Evolutionary conservation across 2,797 vertebrate genomes (phyloP), one percentile per base, ranked within the genome.

Genomic region (Cephalopachus bancanus): DNA sequence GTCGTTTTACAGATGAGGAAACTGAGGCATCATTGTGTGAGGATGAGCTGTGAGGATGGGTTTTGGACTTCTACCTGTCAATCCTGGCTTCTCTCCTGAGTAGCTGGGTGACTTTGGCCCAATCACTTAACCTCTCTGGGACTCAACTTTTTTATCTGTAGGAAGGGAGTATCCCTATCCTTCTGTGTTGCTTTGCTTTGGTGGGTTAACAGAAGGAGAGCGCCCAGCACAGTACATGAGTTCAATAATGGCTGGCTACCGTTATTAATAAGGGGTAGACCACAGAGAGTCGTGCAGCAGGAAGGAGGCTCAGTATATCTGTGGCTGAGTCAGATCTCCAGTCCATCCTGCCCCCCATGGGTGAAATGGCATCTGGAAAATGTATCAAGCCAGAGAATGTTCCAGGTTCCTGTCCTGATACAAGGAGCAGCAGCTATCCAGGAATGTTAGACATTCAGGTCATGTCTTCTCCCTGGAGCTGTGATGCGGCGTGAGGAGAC

Each of bases 101-200:
- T 51, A 60, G 75, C 80, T 91, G 74, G 30, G 83, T 91, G 65
- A 59, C 65, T 79, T 86, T 60, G 55, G 33, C 12, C 85, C 72
- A 55, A 44, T 33, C 89, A 60, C 57, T 87, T 72, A 78, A 83
- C 26, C 62, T 93, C 65, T 87, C 96, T 89, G 90, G 59, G 59
- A 26, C 24, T 76, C 76, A 37, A 33, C 65, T 74, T 89, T 72
- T 24, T 49, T 69, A 11, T 57, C 78, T 49, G 2, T 64, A 53
- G 24, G 87, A 83, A 74, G 55, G 37, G 22, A 78, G 12, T 55
- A 15, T 57, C 33, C 33, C 28, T 3, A 19, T 51, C 84, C 20
- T 24, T 71, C 53, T 65, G 24, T 28, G 44, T 74, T 67, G 33
- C 26, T 19, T n/a, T 67, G 57, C 79, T 37, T 75, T 24, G 10